Base-by-base conservation (phyloP, 2,113 vertebrate genomes). In the Mionectes macconnelli region DNA sequence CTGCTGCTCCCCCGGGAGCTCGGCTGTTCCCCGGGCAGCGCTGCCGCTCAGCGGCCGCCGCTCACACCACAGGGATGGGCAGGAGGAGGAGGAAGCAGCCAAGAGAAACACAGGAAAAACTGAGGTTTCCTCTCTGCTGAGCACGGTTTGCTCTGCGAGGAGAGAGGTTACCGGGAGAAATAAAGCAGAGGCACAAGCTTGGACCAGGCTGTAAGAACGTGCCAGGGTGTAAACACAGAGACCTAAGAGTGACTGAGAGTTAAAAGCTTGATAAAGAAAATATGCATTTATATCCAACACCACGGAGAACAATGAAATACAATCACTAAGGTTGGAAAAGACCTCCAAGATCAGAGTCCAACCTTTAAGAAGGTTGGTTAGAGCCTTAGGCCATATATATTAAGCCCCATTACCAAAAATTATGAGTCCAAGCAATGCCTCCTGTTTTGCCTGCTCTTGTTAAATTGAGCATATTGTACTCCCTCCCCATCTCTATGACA, bases 11-110 rank as follows among this genome's bases (percentile, higher is more conserved):
- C 39, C 35, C 6, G 12, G 11, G 17, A 76, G 49, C 35, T 6
- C 3, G 24, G 88, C 85, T 39, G 84, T 94, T 95, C 92, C 75
- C 91, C 92, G 22, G 92, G n/a, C 76, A 94, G 96, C 53, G 91
- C 96, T 97, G 97, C 98, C 97, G 19, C 92, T 97, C 97, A 97
- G 95, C 2, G 97, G 75, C 4, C 6, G 9, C 69, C 2, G 13
- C 69, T 40, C 84, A 66, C 45, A 87, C 14, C 0, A 22, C 94
- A 88, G 66, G 25, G 55, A 52, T 3, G 0, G 22, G 18, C 11
- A 62, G 63, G 59, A 57, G 55, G 5, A n/a, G 53, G 28, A 60
- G 35, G 24, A 0, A 3, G 37, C 6, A 17, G 50, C 47, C 17
- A 28, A 57, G 66, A 75, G 40, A 73, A 91, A 87, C 20, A 14